phyloP scores from a whole-genome alignment of 2,797 vertebrate species.

The Rallus crepitans region DNA sequence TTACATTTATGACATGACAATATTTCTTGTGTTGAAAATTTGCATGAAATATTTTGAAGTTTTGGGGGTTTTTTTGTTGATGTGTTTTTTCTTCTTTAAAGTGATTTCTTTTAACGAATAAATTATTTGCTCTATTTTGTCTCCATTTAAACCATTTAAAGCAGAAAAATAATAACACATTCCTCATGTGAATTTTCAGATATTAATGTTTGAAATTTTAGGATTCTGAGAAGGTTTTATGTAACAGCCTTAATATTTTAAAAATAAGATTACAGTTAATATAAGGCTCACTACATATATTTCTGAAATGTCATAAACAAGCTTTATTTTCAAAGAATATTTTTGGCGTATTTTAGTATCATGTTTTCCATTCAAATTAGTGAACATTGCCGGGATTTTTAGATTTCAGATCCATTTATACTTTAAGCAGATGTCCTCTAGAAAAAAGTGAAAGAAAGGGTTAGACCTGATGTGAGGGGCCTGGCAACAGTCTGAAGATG shows the following conservation, averaged over 20 bases:
- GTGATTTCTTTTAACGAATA: neutral
- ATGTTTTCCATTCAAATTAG: neutral
- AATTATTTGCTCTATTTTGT: neutral
- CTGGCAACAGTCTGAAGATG: constrained; percentile 5
- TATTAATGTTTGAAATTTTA: neutral
- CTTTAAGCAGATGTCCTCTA: neutral
- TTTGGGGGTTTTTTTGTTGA: rapidly evolving
- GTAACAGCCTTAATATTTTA: neutral
- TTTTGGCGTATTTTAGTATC: neutral
- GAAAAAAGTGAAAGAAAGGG: constrained; percentile 18
- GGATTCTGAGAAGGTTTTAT: neutral
- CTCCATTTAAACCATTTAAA: neutral
- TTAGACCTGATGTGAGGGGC: constrained; percentile 10
- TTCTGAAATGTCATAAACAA: neutral
- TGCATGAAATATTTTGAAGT: neutral
- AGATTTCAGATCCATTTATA: neutral
- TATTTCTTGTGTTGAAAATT: neutral
- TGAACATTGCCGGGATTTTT: neutral
- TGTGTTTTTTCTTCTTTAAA: neutral
- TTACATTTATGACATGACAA: neutral
- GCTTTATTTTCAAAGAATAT: neutral
- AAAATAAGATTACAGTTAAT: neutral
- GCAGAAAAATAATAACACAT: neutral
- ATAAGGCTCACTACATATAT: neutral
- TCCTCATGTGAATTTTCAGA: neutral